Base-by-base conservation (phyloP, 2,113 vertebrate genomes). In the Atlantisia rogersi region DNA sequence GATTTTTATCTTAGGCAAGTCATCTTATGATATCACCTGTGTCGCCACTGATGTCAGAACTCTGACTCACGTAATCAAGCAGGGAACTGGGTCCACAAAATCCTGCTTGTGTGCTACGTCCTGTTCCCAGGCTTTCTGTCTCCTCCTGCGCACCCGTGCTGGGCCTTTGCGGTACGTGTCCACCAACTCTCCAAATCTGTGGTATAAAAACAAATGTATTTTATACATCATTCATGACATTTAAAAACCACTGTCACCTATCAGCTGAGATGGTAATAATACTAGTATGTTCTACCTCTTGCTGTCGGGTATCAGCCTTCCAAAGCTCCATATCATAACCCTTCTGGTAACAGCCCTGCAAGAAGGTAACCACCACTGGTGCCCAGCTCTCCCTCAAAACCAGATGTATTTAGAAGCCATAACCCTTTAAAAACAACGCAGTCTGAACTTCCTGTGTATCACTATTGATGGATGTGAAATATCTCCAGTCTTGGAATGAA, bases 141-240 rank as follows among this genome's bases (percentile, higher is more conserved):
- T 82, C 59, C 59, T 48, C 67, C 56, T 67, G 70, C 20, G 29
- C 77, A 71, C 88, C 58, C 9, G 1, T 53, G 92, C 97, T 82
- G 44, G 59, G 73, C 77, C 88, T 95, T 96, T 96, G 86, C 26
- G 73, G 58, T 75, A 86, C 88, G 52, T 11, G 91, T 77, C 96
- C 50, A 12, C 56, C 37, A 95, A 82, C 91, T 96, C 82, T 68
- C 87, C 55, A 93, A 87, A 84, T 46, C 55, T 70, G 90, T 63
- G 44, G 59, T 91, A 77, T 81, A 48, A 96, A 97, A 96, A 73
- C 69, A 53, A 94, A 95, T 91, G 89, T 70, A 42, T 93, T 84
- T 86, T 93, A 84, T 97, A 89, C 95, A 97, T 98, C 94, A 98
- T 97, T 96, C 91, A 98, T 95, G 74, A 62, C 80, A 92, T 97